phyloP scores from a whole-genome alignment of 1,140 invertebrate genomes.

The Temnothorax longispinosus region DNA sequence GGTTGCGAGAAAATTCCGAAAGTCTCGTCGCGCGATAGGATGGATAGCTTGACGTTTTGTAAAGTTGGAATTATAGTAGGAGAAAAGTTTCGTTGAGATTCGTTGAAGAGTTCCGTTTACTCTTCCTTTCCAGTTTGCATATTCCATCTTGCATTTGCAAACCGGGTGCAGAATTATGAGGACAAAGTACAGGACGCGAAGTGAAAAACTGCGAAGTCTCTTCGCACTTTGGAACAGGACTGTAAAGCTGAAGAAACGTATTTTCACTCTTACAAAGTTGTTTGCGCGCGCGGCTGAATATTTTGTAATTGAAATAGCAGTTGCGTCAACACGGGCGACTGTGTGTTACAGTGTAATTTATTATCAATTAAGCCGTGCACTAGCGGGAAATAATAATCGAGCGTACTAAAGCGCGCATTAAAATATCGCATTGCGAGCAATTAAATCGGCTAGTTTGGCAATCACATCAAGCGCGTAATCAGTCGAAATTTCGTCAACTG shows the following conservation, averaged over 20 bases:
- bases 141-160: conserved; percentile 55
- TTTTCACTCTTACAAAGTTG: conserved; percentile 37
- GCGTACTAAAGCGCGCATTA: neutral
- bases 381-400: neutral
- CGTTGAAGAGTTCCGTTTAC: conserved; percentile 56
- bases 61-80: conserved; percentile 52
- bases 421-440: neutral
- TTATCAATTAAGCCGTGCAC: neutral
- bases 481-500: neutral
- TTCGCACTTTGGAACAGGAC: conserved; percentile 27
- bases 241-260: neutral
- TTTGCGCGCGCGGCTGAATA: neutral
- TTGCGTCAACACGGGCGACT: neutral
- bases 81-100: conserved; percentile 52
- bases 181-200: conserved; percentile 41
- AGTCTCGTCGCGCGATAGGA: conserved; percentile 16
- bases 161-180: conserved; percentile 37
- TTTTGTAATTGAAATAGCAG: conserved; percentile 8
- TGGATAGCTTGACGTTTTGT: conserved; percentile 42
- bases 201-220: conserved; percentile 56
- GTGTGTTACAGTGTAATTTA: neutral
- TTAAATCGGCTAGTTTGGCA: neutral
- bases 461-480: neutral
- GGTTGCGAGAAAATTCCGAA: neutral
- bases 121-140: conserved; percentile 49